phyloP scores from a whole-genome alignment of 53 echinoderm and acorn worm species.

The Paracentrotus lividus region DNA sequence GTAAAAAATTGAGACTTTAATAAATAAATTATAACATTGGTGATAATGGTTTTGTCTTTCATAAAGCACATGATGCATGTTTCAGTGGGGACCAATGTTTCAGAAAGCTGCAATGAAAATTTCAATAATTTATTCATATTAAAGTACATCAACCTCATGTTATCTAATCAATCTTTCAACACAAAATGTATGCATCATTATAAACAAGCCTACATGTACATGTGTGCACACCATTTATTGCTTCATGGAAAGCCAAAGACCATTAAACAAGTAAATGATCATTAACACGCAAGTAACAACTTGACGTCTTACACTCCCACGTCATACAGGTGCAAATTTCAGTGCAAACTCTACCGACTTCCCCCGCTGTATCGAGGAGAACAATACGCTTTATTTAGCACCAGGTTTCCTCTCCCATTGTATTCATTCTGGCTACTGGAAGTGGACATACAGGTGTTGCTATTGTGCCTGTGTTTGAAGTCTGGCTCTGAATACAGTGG shows the following conservation, averaged over 20 bases:
- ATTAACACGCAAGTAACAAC: neutral
- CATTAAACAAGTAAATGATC: neutral
- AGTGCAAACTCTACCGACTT: neutral
- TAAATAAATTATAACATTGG: too few relatives aligned
- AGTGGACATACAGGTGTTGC: conserved; percentile 51
- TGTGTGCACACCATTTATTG: neutral
- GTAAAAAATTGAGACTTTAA: neutral
- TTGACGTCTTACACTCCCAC: neutral
- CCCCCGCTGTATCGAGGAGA: neutral
- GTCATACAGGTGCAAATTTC: conserved; percentile 18
- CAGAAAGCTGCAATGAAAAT: neutral
- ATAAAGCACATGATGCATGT: too few relatives aligned
- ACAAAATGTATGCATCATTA: neutral
- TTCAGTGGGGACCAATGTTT: neutral
- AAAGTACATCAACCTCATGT: neutral
- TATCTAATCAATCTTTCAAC: neutral
- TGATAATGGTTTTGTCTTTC: too few relatives aligned
- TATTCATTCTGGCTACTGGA: conserved; percentile 1
- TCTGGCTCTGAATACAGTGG: conserved; percentile 35
- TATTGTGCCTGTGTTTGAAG: conserved; percentile 42
- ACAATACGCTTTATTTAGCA: conserved; percentile 48
- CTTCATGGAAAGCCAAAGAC: neutral
- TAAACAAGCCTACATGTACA: too few relatives aligned
- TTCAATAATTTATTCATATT: neutral
- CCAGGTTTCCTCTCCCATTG: conserved; percentile 46